Conservation (phyloP, 2,888 invertebrate genomes). For the Timema podura region DNA sequence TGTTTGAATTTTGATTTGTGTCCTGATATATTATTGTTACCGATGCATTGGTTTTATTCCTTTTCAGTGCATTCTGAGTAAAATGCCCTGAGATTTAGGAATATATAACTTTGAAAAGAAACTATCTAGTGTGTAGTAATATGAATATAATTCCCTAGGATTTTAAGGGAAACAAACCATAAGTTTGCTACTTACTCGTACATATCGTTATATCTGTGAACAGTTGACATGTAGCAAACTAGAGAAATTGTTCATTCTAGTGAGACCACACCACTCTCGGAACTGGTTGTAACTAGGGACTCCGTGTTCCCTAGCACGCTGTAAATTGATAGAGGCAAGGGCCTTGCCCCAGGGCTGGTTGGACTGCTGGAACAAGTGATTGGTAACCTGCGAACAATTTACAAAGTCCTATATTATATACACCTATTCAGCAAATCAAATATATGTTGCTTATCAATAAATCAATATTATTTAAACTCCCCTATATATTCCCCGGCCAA, state of each 20-base stretch:
- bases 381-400: conserved; percentile 53
- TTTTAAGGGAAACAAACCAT: not conserved
- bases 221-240: conserved; percentile 41
- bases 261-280: conserved; percentile 41
- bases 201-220: conserved; percentile 40
- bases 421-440: too few species aligned
- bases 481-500: too few species aligned
- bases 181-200: conserved; percentile 38
- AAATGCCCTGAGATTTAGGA: too few species aligned
- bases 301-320: conserved; percentile 49
- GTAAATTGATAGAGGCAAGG: conserved; percentile 49
- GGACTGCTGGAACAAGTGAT: conserved; percentile 52
- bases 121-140: not conserved
- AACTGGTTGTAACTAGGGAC: conserved; percentile 46
- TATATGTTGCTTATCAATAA: too few species aligned
- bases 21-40: too few species aligned
- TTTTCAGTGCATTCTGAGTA: too few species aligned
- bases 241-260: conserved; percentile 40
- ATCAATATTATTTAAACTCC: too few species aligned
- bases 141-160: not conserved
- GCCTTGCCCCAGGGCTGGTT: conserved; percentile 48
- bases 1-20: too few species aligned
- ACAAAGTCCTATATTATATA: too few species aligned
- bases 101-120: not conserved
- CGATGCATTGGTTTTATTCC: too few species aligned